Evolutionary conservation across 2,888 invertebrate species (phyloP), one percentile per base, ranked within the genome.

Genomic region (Mesoligia furuncula): DNA sequence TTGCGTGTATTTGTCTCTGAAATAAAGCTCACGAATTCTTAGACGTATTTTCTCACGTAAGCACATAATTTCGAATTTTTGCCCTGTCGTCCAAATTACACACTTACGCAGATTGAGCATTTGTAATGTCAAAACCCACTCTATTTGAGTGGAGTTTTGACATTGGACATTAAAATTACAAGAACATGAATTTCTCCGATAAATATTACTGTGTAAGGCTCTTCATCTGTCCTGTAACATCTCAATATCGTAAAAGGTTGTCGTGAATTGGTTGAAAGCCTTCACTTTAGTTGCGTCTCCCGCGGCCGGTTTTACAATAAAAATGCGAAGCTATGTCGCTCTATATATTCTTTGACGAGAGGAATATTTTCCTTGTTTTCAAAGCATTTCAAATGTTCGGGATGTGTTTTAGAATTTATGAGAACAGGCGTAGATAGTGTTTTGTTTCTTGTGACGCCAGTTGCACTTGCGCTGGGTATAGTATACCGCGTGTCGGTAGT

Each of bases 191-290:
- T 73, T 79, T 31, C 24, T 54, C 20, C 48, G 75, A 65, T 65
- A 79, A 74, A 67, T 65, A 69, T 77, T 74, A 69, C 24, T 74
- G 0, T 45, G 74, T 36, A 24, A 67, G 69, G 57, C 42, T 74
- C 36, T 84, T 70, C 70, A 70, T 84, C 75, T 74, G 72, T 82
- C 65, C 71, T 68, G 84, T 77, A 59, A 73, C 73, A 79, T 86
- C 67, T 82, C 85, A 85, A 86, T 86, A 77, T 77, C 79, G 82
- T 86, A 66, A 86, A 77, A 86, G 77, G 77, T 84, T 81, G 85
- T 62, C 64, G 51, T 64, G 75, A 70, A 84, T 84, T 77, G 86
- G 68, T 79, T 81, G 68, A 84, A 77, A 84, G 75, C 75, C 68
- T 67, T 77, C 59, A 42, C 64, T 83, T 45, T 42, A 36, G 68